Conservation (phyloP, 2,888 invertebrate species). For the Proisotoma minuta region DNA sequence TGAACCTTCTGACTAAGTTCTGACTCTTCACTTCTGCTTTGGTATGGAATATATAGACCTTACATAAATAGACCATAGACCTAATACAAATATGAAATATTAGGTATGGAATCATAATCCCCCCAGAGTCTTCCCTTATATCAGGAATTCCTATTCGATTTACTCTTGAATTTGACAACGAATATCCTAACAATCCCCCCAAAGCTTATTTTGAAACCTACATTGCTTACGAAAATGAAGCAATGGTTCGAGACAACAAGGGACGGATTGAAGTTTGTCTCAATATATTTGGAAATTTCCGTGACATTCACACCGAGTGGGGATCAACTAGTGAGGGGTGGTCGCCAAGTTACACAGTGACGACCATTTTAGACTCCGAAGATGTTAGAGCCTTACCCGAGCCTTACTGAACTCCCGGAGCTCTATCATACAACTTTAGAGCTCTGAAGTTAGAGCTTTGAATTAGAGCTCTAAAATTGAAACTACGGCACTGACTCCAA, state of each 20-base stretch:
- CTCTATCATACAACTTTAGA: no score
- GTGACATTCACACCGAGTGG: conserved; percentile 5
- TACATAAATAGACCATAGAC: no score
- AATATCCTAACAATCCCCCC: conserved; percentile 13
- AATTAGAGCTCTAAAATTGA: no score
- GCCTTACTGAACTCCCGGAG: no score
- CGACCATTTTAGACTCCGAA: no score
- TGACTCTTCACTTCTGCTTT: no score
- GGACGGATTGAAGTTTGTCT: conserved; percentile 17
- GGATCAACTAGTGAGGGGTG: conserved; percentile 10
- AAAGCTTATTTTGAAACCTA: conserved; percentile 17
- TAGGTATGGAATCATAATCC: conserved; percentile 14
- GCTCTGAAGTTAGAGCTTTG: no score
- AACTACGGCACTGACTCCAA: no score
- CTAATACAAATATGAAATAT: no score
- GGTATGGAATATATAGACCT: no score
- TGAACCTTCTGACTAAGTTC: neutral
- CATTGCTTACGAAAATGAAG: conserved; percentile 8
- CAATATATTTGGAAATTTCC: conserved; percentile 17
- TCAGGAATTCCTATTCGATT: conserved; percentile 17
- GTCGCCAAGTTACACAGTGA: conserved; percentile 13
- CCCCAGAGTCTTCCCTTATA: neutral
- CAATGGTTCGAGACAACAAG: neutral
- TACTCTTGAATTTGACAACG: conserved; percentile 12
- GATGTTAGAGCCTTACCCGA: no score